Evolutionary conservation across 2,113 vertebrate genomes (phyloP).

Genomic region (Spheniscus mendiculus): DNA sequence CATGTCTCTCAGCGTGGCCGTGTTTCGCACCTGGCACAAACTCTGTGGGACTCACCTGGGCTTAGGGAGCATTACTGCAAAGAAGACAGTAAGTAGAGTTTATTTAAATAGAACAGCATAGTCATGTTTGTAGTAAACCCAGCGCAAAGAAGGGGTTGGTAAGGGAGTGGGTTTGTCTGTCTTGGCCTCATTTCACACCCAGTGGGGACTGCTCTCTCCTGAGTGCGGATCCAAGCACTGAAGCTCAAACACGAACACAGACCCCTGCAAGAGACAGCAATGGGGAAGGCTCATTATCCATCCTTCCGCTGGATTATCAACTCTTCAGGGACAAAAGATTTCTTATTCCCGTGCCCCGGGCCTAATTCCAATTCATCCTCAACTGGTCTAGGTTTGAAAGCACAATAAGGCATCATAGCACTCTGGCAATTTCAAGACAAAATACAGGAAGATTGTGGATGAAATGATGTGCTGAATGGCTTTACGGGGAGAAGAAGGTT

Average conservation of each 20-base stretch:
- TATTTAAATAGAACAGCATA: background rate
- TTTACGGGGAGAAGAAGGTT: background rate
- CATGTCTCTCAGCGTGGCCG: accelerated
- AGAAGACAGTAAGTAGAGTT: accelerated
- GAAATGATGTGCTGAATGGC: background rate
- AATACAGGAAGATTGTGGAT: background rate
- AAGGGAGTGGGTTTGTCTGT: background rate
- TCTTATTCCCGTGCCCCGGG: background rate
- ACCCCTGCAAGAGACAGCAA: background rate
- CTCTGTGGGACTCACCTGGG: background rate
- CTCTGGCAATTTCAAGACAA: background rate
- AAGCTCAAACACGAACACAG: background rate
- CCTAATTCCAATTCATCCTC: background rate
- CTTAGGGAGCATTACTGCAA: background rate
- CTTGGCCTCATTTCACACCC: background rate
- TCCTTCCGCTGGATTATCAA: background rate
- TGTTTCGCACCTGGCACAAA: background rate
- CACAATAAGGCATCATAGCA: background rate
- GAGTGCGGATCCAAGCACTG: background rate
- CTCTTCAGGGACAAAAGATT: background rate
- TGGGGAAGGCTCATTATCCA: background rate
- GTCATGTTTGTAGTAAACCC: background rate
- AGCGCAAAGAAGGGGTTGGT: background rate
- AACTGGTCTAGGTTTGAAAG: background rate
- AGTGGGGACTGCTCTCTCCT: background rate